Conservation (phyloP, 2,888 invertebrate species). For the Drosophila peninsularis region DNA sequence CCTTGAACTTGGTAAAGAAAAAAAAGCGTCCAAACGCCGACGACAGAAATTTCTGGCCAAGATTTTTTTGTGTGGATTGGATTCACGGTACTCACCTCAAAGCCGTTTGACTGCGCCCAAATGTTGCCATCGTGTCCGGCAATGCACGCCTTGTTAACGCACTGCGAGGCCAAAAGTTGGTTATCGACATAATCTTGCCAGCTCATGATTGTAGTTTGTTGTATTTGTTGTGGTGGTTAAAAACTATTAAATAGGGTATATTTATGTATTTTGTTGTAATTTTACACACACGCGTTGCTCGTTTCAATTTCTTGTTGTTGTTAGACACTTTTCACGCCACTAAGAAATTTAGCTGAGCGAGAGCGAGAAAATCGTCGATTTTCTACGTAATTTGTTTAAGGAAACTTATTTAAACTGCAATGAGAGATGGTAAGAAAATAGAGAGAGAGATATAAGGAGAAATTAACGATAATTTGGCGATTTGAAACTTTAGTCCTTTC, state of each 20-base stretch:
- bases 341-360: slow-evolving; percentile 64
- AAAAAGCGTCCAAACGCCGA: slow-evolving; percentile 34
- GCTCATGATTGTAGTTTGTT: slow-evolving; percentile 89
- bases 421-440: slow-evolving; percentile 62
- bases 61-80: slow-evolving; percentile 15
- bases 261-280: slow-evolving; percentile 41
- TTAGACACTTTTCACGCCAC: slow-evolving; percentile 55
- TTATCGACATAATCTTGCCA: slow-evolving; percentile 99
- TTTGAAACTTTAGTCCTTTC: slow-evolving; percentile 37
- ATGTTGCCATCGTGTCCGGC: slow-evolving; percentile 97
- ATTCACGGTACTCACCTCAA: slow-evolving; percentile 91
- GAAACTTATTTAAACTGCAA: slow-evolving; percentile 73
- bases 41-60: slow-evolving; percentile 10
- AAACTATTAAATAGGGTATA: slow-evolving; percentile 56
- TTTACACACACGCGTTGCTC: slow-evolving; percentile 50
- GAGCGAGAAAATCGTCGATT: slow-evolving; percentile 59
- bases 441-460: slow-evolving; percentile 39
- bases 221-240: slow-evolving; percentile 56
- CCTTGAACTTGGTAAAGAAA: slow-evolving; percentile 83
- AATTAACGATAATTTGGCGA: slow-evolving; percentile 40
- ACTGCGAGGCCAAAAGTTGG: slow-evolving; percentile 97
- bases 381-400: slow-evolving; percentile 55
- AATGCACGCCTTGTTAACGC: slow-evolving; percentile 97
- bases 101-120: slow-evolving; percentile 97
- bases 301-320: slow-evolving; percentile 41